Evolutionary conservation across 1,140 invertebrate genomes (phyloP), one percentile per base, ranked within the genome.

Genomic region (Drosophila nebulosa): DNA sequence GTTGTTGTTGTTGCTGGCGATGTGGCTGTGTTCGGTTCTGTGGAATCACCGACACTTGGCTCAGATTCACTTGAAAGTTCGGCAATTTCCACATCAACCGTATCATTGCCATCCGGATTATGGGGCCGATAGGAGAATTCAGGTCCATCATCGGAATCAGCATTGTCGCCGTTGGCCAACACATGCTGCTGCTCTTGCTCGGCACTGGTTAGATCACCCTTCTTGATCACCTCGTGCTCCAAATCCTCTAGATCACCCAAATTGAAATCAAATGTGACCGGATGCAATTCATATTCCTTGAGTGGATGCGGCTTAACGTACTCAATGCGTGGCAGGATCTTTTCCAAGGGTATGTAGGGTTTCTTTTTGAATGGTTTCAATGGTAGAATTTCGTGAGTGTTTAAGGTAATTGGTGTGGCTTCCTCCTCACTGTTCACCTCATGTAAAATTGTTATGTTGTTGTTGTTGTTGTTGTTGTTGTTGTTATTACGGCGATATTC

Each of bases 201-300:
- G 53, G 77, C 69, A 16, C 70, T 81, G 57, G 42, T 80, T 0
- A 80, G 70, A 39, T 90, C 88, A 1, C 79, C 88, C 64, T 84
- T 88, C n/a, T 89, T 81, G 53, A 89, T 89, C 7, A 79, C 63
- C 67, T 89, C 85, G 16, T 88, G 83, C 59, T 90, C 80, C 16
- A 91, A 58, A 68, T 91, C 90, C 65, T 91, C 90, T 0, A 91
- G 67, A 55, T 91, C 90, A 2, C 89, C 89, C 39, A 91, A 56
- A 64, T 91, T 91, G 5, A 91, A 91, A 55, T 91, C 90, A 18
- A 91, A 91, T 10, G 90, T 90, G 0, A 91, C 90, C 4, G 90
- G 84, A 65, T 91, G 90, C 53, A 90, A 64, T 26, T 91, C 90
- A 24, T 77, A 86, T 1, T 85, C 86, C 57, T 91, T 91, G 1